Conservation (phyloP, 2,888 invertebrate species). For the Acanthosepion lycidas region DNA sequence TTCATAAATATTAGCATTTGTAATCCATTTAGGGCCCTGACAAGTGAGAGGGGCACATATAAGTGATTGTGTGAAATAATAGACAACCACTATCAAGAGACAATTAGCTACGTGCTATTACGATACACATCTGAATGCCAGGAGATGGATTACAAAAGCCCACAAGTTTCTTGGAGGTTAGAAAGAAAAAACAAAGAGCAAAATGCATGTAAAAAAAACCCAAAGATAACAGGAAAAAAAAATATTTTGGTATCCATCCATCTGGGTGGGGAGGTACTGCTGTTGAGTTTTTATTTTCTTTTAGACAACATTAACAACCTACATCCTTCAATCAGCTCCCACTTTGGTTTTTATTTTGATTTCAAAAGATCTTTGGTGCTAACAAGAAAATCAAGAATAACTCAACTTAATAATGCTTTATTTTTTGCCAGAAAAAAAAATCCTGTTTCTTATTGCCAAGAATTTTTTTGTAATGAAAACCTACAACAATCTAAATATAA, state of each 20-base stretch:
- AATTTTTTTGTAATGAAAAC: too few relatives aligned
- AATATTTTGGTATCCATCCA: neutral
- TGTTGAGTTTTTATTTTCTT: neutral
- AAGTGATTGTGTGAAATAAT: constrained; percentile 15
- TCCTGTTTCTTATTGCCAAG: too few relatives aligned
- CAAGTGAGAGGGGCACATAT: neutral
- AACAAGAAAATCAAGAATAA: neutral
- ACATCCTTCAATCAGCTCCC: neutral
- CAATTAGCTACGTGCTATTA: constrained; percentile 33
- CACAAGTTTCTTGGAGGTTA: neutral
- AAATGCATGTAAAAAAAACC: neutral
- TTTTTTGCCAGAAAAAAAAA: too few relatives aligned
- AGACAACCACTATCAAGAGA: neutral
- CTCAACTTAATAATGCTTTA: neutral
- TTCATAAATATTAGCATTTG: neutral
- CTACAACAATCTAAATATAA: too few relatives aligned
- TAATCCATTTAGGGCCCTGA: neutral
- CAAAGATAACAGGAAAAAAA: neutral
- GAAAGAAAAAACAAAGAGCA: neutral
- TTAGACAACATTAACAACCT: neutral
- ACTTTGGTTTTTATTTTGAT: neutral
- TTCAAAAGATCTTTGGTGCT: neutral
- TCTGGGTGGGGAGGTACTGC: neutral
- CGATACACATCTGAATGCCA: neutral
- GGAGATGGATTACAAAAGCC: neutral